Conservation (phyloP, 2,888 invertebrate genomes). For the Lithophane ornitopus region DNA sequence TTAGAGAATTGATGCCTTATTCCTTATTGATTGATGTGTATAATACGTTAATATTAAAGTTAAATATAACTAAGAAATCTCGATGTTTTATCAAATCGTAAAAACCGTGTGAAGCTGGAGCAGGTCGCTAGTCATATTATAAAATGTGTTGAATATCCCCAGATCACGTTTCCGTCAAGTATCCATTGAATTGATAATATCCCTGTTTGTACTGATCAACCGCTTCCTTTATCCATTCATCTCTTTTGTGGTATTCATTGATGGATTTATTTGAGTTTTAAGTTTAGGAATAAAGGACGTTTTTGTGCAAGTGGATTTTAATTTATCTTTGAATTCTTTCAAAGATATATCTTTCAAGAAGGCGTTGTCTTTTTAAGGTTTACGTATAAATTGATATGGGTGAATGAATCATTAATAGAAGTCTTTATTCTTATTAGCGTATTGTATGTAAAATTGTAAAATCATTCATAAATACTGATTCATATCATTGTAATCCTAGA, state of each 20-base stretch:
- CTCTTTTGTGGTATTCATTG: conserved; percentile 13
- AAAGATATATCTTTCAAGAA: not conserved
- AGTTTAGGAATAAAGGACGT: not conserved
- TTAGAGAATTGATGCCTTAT: no score
- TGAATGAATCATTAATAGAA: conserved; percentile 7
- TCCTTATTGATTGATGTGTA: no score
- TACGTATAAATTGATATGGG: not conserved
- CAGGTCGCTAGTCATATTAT: not conserved
- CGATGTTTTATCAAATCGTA: no score
- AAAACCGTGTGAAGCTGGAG: no score
- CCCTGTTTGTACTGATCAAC: not conserved
- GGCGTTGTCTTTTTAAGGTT: not conserved
- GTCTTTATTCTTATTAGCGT: not conserved
- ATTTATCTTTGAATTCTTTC: not conserved
- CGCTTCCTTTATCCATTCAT: conserved; percentile 40
- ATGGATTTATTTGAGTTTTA: conserved; percentile 20
- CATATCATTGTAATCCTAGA: not conserved
- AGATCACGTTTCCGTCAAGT: conserved; percentile 20
- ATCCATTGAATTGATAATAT: conserved; percentile 22
- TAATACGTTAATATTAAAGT: no score
- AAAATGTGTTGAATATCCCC: not conserved
- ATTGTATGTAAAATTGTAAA: conserved; percentile 18
- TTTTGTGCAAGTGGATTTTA: not conserved
- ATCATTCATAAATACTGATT: not conserved
- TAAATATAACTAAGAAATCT: no score